phyloP scores from a whole-genome alignment of 2,888 invertebrate genomes.

The Melieria omissa region DNA sequence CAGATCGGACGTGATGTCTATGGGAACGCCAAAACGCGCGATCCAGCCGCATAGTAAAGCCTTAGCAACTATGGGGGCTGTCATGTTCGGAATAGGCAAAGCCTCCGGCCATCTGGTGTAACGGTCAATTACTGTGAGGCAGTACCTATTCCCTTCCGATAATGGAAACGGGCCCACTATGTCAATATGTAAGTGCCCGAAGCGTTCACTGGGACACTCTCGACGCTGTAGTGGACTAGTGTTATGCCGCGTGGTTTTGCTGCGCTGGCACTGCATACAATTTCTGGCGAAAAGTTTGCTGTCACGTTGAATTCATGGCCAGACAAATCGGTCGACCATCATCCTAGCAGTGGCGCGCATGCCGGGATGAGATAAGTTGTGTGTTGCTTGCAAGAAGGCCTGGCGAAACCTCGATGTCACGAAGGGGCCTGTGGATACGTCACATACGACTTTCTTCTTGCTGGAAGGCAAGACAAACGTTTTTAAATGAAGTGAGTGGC shows the following conservation, averaged over 20 bases:
- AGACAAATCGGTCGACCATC: slow-evolving; percentile 47
- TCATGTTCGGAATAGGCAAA: no score
- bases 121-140: no score
- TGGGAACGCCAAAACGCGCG: no score
- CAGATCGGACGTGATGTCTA: no score
- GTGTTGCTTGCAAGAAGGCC: slow-evolving; percentile 34
- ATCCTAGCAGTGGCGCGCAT: slow-evolving; percentile 36
- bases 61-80: no score
- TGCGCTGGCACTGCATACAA: slow-evolving; percentile 37
- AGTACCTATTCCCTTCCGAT: no score
- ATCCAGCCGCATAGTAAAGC: no score
- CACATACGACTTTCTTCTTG: no score
- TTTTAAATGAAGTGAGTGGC: no score
- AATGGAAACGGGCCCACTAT: no score
- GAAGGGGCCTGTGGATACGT: slow-evolving; percentile 36
- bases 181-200: neutral
- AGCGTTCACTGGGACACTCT: neutral
- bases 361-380: slow-evolving; percentile 35
- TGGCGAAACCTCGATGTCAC: slow-evolving; percentile 31
- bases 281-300: slow-evolving; percentile 24
- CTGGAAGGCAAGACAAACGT: no score
- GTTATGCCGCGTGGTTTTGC: slow-evolving; percentile 5
- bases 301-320: slow-evolving; percentile 48
- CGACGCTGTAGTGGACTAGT: neutral
- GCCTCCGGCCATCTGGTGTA: no score